Percentiles rank a stretch among this genome's conserved stretches.
Evolutionary conservation across 2,888 invertebrate genomes (phyloP).

Genomic region (Endomychus coccineus): DNA sequence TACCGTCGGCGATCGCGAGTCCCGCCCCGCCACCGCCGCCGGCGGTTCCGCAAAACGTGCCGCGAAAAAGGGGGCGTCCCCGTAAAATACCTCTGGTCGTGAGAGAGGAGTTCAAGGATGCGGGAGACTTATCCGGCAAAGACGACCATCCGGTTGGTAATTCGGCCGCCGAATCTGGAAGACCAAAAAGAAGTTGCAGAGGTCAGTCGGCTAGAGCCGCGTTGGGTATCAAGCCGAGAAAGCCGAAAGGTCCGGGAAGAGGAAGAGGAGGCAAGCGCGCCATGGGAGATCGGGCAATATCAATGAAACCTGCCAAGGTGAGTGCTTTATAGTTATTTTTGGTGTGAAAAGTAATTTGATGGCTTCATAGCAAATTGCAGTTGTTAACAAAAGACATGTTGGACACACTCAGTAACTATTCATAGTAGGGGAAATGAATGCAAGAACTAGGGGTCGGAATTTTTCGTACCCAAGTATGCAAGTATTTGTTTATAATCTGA

Average conservation of each 20-base stretch:
- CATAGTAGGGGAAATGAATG: too few relatives aligned
- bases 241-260: constrained; percentile 36
- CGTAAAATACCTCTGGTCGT: constrained; percentile 43
- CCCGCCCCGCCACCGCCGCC: not conserved
- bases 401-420: too few relatives aligned
- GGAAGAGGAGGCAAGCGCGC: constrained; percentile 24
- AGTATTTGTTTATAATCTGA: too few relatives aligned
- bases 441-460: too few relatives aligned
- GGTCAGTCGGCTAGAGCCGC: constrained; percentile 40
- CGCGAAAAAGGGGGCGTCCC: constrained; percentile 47
- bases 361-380: too few relatives aligned
- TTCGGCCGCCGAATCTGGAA: constrained; percentile 20
- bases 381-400: too few relatives aligned
- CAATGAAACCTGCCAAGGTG: constrained; percentile 25
- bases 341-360: not conserved
- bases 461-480: too few relatives aligned
- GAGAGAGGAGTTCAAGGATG: constrained; percentile 38
- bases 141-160: constrained; percentile 8
- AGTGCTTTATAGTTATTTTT: constrained; percentile 16
- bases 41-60: constrained; percentile 20
- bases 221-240: constrained; percentile 40
- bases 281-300: constrained; percentile 17
- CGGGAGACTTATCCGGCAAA: constrained; percentile 14
- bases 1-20: not conserved
- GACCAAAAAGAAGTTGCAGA: constrained; percentile 43